Conservation (phyloP, 2,888 invertebrate genomes). For the Agonopterix arenella region DNA sequence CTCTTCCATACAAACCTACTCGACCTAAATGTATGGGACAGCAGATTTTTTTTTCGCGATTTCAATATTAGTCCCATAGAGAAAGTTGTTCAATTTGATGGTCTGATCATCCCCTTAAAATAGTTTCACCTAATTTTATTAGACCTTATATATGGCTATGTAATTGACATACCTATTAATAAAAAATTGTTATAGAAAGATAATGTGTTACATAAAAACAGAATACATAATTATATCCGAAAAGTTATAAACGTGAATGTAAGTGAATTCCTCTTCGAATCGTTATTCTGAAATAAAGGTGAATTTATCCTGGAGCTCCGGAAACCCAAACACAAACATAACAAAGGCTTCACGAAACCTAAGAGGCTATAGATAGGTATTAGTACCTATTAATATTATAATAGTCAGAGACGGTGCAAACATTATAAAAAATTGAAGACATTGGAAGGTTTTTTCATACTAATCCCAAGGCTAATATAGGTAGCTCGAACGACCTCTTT, state of each 20-base stretch:
- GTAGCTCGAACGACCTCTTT: too few species aligned
- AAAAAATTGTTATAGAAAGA: too few species aligned
- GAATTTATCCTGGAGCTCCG: conserved; percentile 40
- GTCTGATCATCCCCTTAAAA: too few species aligned
- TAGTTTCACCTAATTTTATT: too few species aligned
- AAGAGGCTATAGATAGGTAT: conserved; percentile 29
- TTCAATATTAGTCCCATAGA: too few species aligned
- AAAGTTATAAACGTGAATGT: not conserved
- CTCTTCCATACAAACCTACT: too few species aligned
- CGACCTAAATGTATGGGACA: too few species aligned
- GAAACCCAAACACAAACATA: conserved; percentile 45
- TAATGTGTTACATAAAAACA: too few species aligned
- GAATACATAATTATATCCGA: not conserved
- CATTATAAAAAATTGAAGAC: conserved; percentile 24
- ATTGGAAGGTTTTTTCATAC: conserved; percentile 31
- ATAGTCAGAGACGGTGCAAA: conserved; percentile 22
- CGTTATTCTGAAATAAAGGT: conserved; percentile 10
- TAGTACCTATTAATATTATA: conserved; percentile 21
- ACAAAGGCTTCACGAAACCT: conserved; percentile 42
- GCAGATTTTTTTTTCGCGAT: too few species aligned
- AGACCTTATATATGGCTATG: too few species aligned
- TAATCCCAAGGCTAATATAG: not conserved
- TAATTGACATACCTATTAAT: too few species aligned
- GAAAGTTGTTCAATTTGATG: too few species aligned
- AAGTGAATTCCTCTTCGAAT: not conserved